These are phyloP conservation scores for Capitulum mitella DNA, from an alignment of 2,888 invertebrate species.

Conservation along the genomic window DNA sequence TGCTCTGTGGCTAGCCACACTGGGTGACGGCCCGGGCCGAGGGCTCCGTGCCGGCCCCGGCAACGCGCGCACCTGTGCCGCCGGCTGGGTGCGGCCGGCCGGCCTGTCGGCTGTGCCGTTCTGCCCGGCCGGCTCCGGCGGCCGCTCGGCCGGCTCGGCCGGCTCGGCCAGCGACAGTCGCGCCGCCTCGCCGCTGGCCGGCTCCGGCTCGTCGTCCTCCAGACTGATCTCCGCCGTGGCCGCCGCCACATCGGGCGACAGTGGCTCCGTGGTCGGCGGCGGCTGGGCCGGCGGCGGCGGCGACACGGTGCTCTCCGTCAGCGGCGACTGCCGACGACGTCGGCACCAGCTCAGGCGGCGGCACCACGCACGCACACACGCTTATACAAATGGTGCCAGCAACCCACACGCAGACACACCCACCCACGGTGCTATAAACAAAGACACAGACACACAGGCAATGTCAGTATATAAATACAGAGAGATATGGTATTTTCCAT, in stretches of 20 bases:
- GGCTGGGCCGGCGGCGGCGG: not conserved
- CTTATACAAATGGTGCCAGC: too few species aligned
- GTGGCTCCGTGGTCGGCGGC: not conserved
- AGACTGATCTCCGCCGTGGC: conserved; percentile 9
- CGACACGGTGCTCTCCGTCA: not conserved
- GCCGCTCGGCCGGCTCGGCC: not conserved
- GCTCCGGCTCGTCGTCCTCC: not conserved
- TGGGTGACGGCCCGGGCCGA: too few species aligned
- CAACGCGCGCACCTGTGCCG: not conserved
- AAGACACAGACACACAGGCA: too few species aligned
- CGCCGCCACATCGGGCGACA: not conserved
- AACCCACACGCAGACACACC: too few species aligned
- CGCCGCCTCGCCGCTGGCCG: not conserved
- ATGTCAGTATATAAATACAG: too few species aligned
- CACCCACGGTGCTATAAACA: too few species aligned
- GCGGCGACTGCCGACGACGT: not conserved
- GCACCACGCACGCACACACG: too few species aligned
- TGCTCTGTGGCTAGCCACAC: too few species aligned
- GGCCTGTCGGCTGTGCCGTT: not conserved
- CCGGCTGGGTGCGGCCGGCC: not conserved
- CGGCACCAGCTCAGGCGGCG: too few species aligned
- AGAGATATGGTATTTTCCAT: too few species aligned
- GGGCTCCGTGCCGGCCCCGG: not conserved
- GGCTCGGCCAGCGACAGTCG: not conserved
- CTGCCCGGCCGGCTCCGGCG: not conserved